Conservation (phyloP, 1,140 invertebrate species). For the Hesperophylax magnus region DNA sequence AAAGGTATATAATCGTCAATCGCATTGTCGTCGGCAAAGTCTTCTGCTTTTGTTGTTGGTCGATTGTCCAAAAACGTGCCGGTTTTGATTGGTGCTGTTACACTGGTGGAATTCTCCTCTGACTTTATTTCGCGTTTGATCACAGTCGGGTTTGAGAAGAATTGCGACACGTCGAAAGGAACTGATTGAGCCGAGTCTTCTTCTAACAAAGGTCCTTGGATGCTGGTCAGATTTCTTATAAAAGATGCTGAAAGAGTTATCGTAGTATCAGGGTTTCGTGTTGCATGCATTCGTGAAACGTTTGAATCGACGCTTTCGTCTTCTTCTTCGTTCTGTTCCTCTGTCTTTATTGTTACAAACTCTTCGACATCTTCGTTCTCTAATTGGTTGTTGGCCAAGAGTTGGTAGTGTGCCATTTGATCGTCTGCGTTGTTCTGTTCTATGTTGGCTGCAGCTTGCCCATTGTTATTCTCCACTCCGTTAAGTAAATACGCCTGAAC, state of each 20-base stretch:
- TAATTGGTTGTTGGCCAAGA: conserved; percentile 1
- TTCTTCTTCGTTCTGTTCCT: conserved; percentile 58
- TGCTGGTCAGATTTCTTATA: conserved; percentile 47
- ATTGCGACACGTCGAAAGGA: conserved; percentile 47
- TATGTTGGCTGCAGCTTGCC: neutral
- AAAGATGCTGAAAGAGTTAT: conserved; percentile 43
- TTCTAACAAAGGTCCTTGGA: conserved; percentile 51
- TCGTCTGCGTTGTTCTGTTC: conserved; percentile 25
- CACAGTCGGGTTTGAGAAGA: conserved; percentile 39
- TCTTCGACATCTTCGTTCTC: conserved; percentile 54
- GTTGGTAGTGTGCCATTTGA: neutral
- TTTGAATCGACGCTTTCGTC: neutral
- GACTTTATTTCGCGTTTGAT: conserved; percentile 18
- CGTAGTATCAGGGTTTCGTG: neutral
- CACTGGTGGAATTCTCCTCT: no score
- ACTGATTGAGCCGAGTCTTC: conserved; percentile 49
- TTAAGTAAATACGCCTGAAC: conserved; percentile 53
- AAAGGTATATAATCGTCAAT: conserved; percentile 67
- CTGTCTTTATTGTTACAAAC: conserved; percentile 58
- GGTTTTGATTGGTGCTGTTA: no score
- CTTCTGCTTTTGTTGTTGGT: neutral
- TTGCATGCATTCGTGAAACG: conserved; percentile 10
- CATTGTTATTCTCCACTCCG: conserved; percentile 47
- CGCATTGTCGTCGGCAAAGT: conserved; percentile 64
- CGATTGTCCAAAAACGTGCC: no score